Conservation (phyloP, 1,140 invertebrate genomes). For the Bilobella aurantiaca region DNA sequence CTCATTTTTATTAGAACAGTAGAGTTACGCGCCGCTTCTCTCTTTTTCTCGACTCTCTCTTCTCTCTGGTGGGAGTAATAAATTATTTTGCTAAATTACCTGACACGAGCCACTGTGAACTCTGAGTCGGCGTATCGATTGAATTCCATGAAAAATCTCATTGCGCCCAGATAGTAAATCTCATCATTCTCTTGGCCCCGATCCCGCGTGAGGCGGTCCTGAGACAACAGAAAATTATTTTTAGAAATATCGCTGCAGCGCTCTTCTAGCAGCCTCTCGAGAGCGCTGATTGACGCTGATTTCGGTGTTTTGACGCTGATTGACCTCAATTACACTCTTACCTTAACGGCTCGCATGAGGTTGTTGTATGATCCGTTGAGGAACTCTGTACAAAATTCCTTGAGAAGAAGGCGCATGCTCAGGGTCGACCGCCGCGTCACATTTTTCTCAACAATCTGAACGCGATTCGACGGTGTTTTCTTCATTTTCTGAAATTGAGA, state of each 20-base stretch:
- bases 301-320: too few relatives aligned
- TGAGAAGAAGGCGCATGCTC: conserved; percentile 71
- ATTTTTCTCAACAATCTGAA: conserved; percentile 48
- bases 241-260: not conserved
- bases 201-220: conserved; percentile 47
- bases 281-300: too few relatives aligned
- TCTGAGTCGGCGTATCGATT: conserved; percentile 67
- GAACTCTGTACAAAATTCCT: conserved; percentile 90
- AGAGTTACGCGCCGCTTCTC: too few relatives aligned
- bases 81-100: conserved; percentile 9
- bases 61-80: not conserved
- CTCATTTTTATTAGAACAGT: too few relatives aligned
- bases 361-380: conserved; percentile 80
- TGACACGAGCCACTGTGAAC: conserved; percentile 66
- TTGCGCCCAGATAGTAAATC: conserved; percentile 84
- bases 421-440: conserved; percentile 61
- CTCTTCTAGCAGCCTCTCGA: not conserved
- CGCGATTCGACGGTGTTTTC: conserved; percentile 55
- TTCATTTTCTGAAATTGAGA: conserved; percentile 44
- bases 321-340: too few relatives aligned
- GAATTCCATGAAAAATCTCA: conserved; percentile 96
- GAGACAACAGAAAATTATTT: not conserved
- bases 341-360: conserved; percentile 27
- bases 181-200: conserved; percentile 60
- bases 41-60: too few relatives aligned